Conservation (phyloP, 2,888 invertebrate species). For the Scaptomyza tumidula region DNA sequence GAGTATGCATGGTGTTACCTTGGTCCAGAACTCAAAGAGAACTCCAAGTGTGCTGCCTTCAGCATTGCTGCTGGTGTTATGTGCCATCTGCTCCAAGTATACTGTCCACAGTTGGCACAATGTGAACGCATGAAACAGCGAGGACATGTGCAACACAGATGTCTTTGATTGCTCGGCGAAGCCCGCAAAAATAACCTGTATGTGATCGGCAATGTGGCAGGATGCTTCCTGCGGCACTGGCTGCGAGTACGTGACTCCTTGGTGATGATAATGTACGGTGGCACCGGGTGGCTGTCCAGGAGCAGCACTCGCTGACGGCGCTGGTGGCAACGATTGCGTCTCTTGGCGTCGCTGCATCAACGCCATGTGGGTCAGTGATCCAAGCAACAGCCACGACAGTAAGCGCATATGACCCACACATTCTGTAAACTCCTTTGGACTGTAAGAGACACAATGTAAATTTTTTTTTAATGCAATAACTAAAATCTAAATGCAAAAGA, state of each 20-base stretch:
- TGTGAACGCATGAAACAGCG: conserved; percentile 98
- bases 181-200: conserved; percentile 97
- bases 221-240: conserved; percentile 98
- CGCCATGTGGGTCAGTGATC: conserved; percentile 95
- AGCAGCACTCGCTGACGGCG: conserved; percentile 51
- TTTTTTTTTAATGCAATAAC: too few species aligned
- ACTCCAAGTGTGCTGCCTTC: conserved; percentile 92
- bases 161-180: conserved; percentile 98
- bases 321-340: conserved; percentile 62
- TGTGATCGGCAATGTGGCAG: conserved; percentile 98
- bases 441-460: conserved; percentile 76
- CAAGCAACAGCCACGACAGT: conserved; percentile 97
- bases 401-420: conserved; percentile 97
- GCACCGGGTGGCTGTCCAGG: conserved; percentile 47
- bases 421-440: conserved; percentile 97
- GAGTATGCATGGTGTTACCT: conserved; percentile 97
- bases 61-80: conserved; percentile 87
- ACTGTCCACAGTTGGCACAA: conserved; percentile 99
- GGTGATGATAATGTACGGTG: conserved; percentile 75
- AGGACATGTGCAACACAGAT: conserved; percentile 97
- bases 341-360: conserved; percentile 84
- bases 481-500: too few species aligned
- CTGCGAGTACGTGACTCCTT: conserved; percentile 86
- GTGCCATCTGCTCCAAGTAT: conserved; percentile 95
- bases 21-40: conserved; percentile 98